These are phyloP conservation scores for Benthosema pterotum DNA, from an alignment of 2,797 vertebrate species.

Conservation along the genomic window DNA sequence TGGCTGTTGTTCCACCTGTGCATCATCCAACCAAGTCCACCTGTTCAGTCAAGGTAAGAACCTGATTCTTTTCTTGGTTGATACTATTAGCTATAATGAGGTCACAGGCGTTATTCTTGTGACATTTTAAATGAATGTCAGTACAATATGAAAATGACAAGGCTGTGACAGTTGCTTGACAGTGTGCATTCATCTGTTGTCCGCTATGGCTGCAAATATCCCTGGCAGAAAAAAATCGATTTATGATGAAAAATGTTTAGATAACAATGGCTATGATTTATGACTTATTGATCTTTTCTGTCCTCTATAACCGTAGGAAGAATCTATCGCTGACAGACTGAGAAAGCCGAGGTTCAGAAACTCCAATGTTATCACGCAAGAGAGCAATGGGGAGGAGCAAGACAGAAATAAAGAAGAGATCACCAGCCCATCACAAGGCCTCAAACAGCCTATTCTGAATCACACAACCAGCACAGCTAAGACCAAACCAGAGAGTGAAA, in stretches of 20 bases:
- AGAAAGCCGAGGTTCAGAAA: conserved; percentile 48
- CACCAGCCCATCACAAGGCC: not conserved
- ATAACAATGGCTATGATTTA: no score
- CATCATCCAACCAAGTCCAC: conserved; percentile 10
- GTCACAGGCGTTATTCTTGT: no score
- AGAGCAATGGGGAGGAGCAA: conserved; percentile 80
- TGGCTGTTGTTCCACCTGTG: conserved; percentile 64
- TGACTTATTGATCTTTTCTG: not conserved
- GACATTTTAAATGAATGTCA: no score
- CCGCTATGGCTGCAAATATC: no score
- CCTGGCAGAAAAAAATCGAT: no score
- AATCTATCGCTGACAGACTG: conserved; percentile 37
- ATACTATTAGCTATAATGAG: no score
- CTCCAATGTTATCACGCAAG: conserved; percentile 48
- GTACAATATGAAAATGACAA: no score
- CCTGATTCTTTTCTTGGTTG: not conserved
- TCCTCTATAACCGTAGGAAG: conserved; percentile 41
- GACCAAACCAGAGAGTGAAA: conserved; percentile 43
- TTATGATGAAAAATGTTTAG: no score
- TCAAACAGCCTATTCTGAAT: conserved; percentile 32
- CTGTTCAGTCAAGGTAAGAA: conserved; percentile 16
- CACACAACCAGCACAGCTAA: conserved; percentile 12
- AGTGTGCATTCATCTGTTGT: no score
- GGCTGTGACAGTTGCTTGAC: no score
- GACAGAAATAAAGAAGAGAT: conserved; percentile 50